Base-by-base conservation (phyloP, 2,797 vertebrate genomes). In the Acipenser ruthenus region DNA sequence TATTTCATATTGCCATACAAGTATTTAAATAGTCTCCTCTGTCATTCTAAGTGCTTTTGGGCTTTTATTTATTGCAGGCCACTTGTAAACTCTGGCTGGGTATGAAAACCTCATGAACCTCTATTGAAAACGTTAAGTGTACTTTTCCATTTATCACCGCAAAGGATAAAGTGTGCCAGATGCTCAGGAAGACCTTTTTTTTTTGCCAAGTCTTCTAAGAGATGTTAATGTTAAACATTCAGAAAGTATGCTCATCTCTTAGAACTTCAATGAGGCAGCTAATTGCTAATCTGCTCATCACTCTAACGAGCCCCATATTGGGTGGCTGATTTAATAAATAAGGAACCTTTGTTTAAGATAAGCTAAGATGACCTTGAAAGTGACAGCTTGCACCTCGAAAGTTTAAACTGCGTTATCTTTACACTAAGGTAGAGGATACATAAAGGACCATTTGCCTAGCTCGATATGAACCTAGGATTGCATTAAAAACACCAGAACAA, bases 31-130 rank as follows among this genome's bases (percentile, higher is more conserved):
- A 82, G 80, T 81, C 83, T 79, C 83, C 81, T 75, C 83, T 87
- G 87, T 89, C 84, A 84, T 79, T 83, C 84, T 84, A 88, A 89
- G 87, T 87, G 86, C 84, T 86, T 83, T 84, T 82, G 81, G 78
- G 74, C 80, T 78, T 79, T 89, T 83, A 83, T 88, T 85, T 82
- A 88, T 86, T 81, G 80, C 74, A n/a, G 75, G 81, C 78, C 80
- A 84, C 86, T 87, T 88, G 83, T 87, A 89, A 88, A 89, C 83
- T 77, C 84, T 85, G 82, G 78, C 78, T 63, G 53, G 55, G 78
- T 85, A 78, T 77, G 77, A 76, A 78, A 86, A 71, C 73, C 76
- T 66, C 70, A 71, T 76, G 68, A 73, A 72, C 60, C 55, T 77
- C 79, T 76, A 73, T 79, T 74, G 79, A 84, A 82, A 77, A 84